Base-by-base conservation (phyloP, 2,888 invertebrate genomes). In the Thecophora atra region DNA sequence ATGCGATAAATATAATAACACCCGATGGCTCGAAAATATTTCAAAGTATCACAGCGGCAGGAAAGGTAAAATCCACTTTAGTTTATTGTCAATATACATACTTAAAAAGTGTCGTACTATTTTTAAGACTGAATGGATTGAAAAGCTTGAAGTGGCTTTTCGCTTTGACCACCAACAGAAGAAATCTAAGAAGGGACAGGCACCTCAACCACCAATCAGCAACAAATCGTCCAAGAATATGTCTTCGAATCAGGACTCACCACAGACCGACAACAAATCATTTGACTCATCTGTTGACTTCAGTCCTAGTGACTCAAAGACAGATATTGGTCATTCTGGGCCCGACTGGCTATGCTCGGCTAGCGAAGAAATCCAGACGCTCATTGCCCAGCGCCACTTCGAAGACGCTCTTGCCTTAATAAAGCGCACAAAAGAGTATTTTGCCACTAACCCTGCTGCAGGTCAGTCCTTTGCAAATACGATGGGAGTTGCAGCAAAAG, bases 331-430 rank as follows among this genome's bases (percentile, higher is more conserved):
- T 2, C 84, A 84, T 74, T 85, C 84, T 70, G 84, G 82, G 0
- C 95, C 96, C 0, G 95, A 96, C 81, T 98, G 98, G 98, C 87
- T 98, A 70, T 87, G 92, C 72, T 97, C 98, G 85, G 92, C 95
- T 4, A 93, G 95, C 1, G 98, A 98, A 85, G 98, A 98, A 86
- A 88, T 99, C 70, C 97, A 99, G 88, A 97, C 98, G 17, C 91
- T 93, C 79, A 94, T 98, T 77, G 98, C 98, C 0, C 97, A 98
- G 86, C 90, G 98, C 79, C 96, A 98, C 86, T 98, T 98, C 83
- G 96, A 97, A 85, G 95, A 95, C 82, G 97, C 97, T 1, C 93
- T 96, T 76, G 90, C 91, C 76, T 88, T 97, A 17, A 90, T 98
- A 77, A 92, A 93, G 77, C 91, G 91, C 79, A 88, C 90, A 0